Evolutionary conservation across 2,797 vertebrate genomes (phyloP).

Genomic region (Lutjanus argentimaculatus): DNA sequence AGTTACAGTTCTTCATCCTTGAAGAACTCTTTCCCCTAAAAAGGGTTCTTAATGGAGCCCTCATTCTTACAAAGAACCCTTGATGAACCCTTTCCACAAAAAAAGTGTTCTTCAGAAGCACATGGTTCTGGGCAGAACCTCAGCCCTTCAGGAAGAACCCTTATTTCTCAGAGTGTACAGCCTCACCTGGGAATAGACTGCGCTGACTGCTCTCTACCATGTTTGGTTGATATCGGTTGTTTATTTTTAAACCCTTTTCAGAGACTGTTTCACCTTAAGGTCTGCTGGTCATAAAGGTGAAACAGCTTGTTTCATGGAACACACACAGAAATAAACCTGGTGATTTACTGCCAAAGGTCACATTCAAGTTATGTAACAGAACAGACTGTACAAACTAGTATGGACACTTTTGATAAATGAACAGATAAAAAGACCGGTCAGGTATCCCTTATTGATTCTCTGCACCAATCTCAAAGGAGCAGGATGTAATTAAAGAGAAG

Average conservation of each 20-base stretch:
- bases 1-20: too few species aligned
- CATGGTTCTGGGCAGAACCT: too few species aligned
- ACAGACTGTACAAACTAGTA: constrained; percentile 4
- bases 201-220: constrained; percentile 24
- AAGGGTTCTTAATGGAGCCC: too few species aligned
- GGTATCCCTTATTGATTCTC: constrained; percentile 28
- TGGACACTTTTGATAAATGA: constrained; percentile 22
- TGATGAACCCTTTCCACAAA: too few species aligned
- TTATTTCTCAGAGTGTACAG: neutral
- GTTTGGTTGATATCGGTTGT: constrained; percentile 8
- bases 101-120: too few species aligned
- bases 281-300: neutral
- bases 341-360: neutral
- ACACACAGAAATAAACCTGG: neutral
- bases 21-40: too few species aligned
- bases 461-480: constrained; percentile 29
- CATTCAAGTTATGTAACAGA: neutral
- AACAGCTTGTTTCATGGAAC: neutral
- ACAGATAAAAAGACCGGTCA: constrained; percentile 22
- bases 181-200: constrained; percentile 31
- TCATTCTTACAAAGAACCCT: too few species aligned
- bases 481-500: constrained; percentile 50
- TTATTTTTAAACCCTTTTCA: constrained; percentile 18
- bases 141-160: too few species aligned
- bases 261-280: constrained; percentile 5